Evolutionary conservation across 2,797 vertebrate genomes (phyloP).

Genomic region (Gymnothorax reevesii): DNA sequence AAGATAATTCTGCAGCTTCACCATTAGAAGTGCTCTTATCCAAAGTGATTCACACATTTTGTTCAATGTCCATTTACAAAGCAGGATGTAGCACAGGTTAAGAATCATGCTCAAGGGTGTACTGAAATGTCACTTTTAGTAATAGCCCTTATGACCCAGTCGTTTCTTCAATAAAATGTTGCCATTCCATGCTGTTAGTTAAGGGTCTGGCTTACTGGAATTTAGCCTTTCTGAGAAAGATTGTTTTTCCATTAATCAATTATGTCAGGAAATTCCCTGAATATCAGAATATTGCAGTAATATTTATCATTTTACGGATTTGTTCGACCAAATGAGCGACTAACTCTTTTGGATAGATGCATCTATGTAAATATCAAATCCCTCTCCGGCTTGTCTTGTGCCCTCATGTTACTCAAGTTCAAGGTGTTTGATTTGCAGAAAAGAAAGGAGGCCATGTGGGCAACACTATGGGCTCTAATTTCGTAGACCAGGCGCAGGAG

Average conservation of each 20-base stretch:
- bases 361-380: not conserved
- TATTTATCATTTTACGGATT: too few relatives aligned
- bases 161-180: not conserved
- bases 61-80: not conserved
- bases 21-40: not conserved
- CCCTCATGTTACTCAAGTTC: not conserved
- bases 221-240: too few relatives aligned
- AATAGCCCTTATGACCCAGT: not conserved
- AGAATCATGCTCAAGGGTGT: not conserved
- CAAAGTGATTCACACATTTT: not conserved
- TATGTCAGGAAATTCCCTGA: too few relatives aligned
- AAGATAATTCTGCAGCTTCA: not conserved
- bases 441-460: not conserved
- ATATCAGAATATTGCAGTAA: too few relatives aligned
- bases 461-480: too few relatives aligned
- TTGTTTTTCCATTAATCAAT: too few relatives aligned
- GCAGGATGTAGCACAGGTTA: not conserved
- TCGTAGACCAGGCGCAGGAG: too few relatives aligned
- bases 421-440: not conserved
- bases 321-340: not conserved
- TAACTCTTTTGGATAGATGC: not conserved
- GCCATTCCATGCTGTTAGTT: too few relatives aligned
- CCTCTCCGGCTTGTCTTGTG: not conserved
- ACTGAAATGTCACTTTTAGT: not conserved
- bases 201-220: too few relatives aligned